A percentile compares a stretch with the other conserved stretches of the same genome.
These are phyloP conservation scores for Monoplex corrugatus DNA, from an alignment of 2,888 invertebrate genomes.

Conservation along the genomic window DNA sequence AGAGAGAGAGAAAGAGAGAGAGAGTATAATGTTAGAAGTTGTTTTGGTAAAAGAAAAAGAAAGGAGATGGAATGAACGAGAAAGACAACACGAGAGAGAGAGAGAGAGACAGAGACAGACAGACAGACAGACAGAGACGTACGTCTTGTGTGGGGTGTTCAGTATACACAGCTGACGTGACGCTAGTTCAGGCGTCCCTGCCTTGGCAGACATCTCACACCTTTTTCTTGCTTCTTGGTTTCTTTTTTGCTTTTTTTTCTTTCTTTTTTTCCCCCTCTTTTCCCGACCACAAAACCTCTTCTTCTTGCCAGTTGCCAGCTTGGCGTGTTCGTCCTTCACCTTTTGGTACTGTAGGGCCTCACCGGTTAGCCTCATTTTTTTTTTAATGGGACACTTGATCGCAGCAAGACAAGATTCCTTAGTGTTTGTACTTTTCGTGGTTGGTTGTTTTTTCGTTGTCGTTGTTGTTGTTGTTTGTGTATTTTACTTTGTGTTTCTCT, in stretches of 20 bases:
- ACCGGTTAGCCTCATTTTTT: no score
- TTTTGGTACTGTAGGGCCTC: no score
- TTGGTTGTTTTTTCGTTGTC: background rate
- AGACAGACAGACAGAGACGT: background rate
- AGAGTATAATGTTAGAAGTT: background rate
- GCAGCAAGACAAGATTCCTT: no score
- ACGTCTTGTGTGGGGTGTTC: background rate
- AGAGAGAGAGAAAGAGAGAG: conserved; percentile 24
- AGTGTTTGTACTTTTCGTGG: no score
- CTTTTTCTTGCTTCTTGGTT: background rate
- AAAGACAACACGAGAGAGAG: background rate
- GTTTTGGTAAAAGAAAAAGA: background rate
- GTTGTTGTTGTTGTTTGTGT: background rate
- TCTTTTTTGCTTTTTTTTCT: conserved; percentile 6
- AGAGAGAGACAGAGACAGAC: background rate
- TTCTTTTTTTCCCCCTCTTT: background rate
- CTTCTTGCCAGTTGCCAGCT: background rate
- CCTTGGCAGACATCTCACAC: no score
- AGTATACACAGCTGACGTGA: no score
- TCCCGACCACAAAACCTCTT: background rate
- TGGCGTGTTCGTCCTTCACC: background rate
- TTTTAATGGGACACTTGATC: no score
- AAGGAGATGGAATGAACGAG: background rate
- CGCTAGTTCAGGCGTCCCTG: no score
- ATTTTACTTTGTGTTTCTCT: conserved; percentile 13